A percentile compares a stretch with the other conserved stretches of the same genome.
These are phyloP conservation scores for Nymphalis polychloros DNA, from an alignment of 2,888 invertebrate genomes.

Conservation along the genomic window DNA sequence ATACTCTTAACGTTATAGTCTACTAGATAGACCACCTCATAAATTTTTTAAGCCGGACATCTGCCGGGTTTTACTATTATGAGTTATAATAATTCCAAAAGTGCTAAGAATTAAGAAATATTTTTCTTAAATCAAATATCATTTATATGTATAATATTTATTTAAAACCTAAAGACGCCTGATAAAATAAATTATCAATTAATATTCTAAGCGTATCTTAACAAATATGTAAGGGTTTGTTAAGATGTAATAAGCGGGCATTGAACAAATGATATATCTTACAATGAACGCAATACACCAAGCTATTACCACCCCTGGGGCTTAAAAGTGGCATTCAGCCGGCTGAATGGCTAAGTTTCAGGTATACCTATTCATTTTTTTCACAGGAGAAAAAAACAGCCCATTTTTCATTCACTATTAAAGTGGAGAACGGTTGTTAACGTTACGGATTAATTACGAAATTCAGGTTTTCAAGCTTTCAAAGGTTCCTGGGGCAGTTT, in stretches of 20 bases:
- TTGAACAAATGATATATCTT: background rate
- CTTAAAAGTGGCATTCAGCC: conserved; percentile 37
- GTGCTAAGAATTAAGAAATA: too few species aligned
- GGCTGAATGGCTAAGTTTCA: conserved; percentile 54
- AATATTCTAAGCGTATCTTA: background rate
- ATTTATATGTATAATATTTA: too few species aligned
- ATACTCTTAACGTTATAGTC: too few species aligned
- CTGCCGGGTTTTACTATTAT: too few species aligned
- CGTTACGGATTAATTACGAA: conserved; percentile 17
- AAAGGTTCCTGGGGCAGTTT: conserved; percentile 1
- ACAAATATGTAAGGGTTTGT: background rate
- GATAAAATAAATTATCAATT: background rate
- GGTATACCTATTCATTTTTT: conserved; percentile 11
- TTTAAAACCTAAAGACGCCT: too few species aligned
- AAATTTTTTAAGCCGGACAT: too few species aligned
- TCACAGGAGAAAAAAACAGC: conserved; percentile 1
- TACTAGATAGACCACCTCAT: too few species aligned
- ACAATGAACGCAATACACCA: conserved; percentile 4
- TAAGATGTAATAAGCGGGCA: background rate
- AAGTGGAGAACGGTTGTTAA: conserved; percentile 13
- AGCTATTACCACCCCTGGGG: conserved; percentile 5
- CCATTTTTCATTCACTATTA: conserved; percentile 6
- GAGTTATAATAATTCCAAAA: too few species aligned
- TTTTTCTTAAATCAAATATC: too few species aligned
- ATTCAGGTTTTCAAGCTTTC: conserved; percentile 7